Conservation (phyloP, 2,113 vertebrate species). For the Proteles cristata region DNA sequence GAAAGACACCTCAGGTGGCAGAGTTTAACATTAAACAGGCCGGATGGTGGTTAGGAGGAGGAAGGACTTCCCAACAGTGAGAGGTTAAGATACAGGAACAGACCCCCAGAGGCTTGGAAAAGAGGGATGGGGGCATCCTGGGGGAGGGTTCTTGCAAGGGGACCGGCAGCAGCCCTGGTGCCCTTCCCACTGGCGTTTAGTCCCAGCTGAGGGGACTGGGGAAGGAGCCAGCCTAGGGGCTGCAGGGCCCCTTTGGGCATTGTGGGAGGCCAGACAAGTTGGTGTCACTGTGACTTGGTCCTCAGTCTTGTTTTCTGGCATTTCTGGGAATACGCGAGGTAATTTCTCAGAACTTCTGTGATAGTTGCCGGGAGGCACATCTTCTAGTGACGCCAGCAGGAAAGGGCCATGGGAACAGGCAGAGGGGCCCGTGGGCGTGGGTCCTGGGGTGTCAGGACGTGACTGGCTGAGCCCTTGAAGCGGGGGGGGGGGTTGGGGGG, state of each 20-base stretch:
- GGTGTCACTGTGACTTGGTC: background rate
- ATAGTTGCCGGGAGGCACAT: background rate
- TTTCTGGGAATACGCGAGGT: slow-evolving; percentile 70
- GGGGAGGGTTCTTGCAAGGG: background rate
- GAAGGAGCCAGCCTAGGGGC: background rate
- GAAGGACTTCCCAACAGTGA: background rate
- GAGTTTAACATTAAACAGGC: background rate
- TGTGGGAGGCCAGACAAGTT: background rate
- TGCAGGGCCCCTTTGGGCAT: background rate
- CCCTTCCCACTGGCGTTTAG: background rate
- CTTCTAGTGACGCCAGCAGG: background rate
- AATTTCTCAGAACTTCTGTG: slow-evolving; percentile 58
- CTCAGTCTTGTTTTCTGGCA: background rate
- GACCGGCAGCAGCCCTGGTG: background rate
- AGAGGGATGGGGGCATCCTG: background rate
- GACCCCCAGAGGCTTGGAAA: background rate
- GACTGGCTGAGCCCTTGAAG: background rate
- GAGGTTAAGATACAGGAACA: background rate
- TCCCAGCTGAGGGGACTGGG: background rate
- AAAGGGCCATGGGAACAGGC: background rate
- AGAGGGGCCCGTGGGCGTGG: fast-evolving
- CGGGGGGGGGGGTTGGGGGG: background rate
- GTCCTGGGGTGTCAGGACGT: background rate
- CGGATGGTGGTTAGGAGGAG: background rate
- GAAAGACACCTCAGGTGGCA: background rate